Evolutionary conservation across 2,113 vertebrate genomes (phyloP).

Genomic region (Gasterosteus nipponicus): DNA sequence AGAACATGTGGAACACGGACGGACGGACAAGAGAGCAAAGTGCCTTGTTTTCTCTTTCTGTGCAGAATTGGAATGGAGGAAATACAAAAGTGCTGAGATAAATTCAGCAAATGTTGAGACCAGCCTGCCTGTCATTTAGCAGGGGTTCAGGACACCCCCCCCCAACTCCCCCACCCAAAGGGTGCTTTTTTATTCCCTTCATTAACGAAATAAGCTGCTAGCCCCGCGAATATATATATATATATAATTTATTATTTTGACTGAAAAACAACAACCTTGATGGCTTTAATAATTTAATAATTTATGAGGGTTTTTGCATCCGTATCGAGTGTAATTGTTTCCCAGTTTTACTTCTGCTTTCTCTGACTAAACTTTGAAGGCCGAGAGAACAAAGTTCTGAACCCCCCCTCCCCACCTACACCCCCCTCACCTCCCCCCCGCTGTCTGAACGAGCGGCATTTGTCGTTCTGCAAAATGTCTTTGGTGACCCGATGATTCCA

Average conservation of each 20-base stretch:
- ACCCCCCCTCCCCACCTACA: background rate
- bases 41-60: constrained; percentile 76
- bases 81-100: background rate
- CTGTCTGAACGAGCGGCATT: background rate
- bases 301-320: background rate
- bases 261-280: background rate
- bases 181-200: constrained; percentile 16
- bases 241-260: background rate
- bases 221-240: background rate
- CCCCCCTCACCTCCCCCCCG: background rate
- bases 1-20: constrained; percentile 20
- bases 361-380: background rate
- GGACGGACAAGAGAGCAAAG: constrained; percentile 66
- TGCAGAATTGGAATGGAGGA: constrained; percentile 1
- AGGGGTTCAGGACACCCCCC: constrained; percentile 18
- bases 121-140: constrained; percentile 6
- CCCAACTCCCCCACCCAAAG: background rate
- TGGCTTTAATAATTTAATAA: constrained; percentile 7
- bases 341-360: background rate
- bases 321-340: background rate
- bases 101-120: constrained; percentile 10
- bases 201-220: background rate
- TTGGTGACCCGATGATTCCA: background rate
- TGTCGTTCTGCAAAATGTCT: constrained; percentile 19
- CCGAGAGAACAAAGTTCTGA: background rate